These are phyloP conservation scores for Thera britannica DNA, from an alignment of 2,888 invertebrate species.

Conservation along the genomic window DNA sequence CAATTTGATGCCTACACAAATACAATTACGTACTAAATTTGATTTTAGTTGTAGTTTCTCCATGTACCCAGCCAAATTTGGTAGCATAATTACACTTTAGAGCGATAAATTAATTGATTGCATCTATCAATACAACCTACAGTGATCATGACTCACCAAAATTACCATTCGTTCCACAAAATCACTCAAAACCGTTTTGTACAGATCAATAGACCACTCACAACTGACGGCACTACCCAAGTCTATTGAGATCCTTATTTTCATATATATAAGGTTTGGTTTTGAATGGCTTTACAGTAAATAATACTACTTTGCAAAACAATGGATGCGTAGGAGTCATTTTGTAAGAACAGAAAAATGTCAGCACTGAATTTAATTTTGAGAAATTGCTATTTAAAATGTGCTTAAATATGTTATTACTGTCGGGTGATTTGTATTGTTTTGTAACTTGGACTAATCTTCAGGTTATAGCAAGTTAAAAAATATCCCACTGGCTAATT, in stretches of 20 bases:
- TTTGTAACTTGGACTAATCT: slow-evolving; percentile 17
- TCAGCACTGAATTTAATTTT: slow-evolving; percentile 54
- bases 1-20: not conserved
- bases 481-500: no score
- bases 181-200: slow-evolving; percentile 48
- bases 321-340: slow-evolving; percentile 67
- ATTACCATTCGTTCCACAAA: slow-evolving; percentile 53
- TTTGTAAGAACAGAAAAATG: slow-evolving; percentile 68
- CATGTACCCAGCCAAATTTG: slow-evolving; percentile 30
- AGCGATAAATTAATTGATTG: slow-evolving; percentile 65
- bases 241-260: slow-evolving; percentile 14
- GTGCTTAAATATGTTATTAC: slow-evolving; percentile 35
- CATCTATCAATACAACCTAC: slow-evolving; percentile 52
- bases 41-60: slow-evolving; percentile 8
- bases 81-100: slow-evolving; percentile 57
- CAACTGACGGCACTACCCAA: not conserved
- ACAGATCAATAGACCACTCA: slow-evolving; percentile 32
- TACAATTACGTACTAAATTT: not conserved
- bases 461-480: not conserved
- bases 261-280: fast-evolving
- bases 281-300: slow-evolving; percentile 12
- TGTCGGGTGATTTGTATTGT: slow-evolving; percentile 30
- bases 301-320: slow-evolving; percentile 47
- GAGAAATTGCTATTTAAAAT: slow-evolving; percentile 48
- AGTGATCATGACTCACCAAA: slow-evolving; percentile 39